phyloP scores from a whole-genome alignment of 2,113 vertebrate species.

The Pteropus alecto region DNA sequence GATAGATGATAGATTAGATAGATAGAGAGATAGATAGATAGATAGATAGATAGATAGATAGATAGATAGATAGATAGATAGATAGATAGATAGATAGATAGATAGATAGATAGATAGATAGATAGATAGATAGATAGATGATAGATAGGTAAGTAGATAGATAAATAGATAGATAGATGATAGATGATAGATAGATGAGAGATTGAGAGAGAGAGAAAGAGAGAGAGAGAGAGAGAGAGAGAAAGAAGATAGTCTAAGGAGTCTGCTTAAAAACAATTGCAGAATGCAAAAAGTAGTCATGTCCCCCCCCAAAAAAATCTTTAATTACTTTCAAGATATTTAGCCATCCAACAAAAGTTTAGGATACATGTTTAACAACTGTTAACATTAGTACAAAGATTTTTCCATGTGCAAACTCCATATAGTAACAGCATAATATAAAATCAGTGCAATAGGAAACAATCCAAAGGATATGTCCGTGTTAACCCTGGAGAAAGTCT shows the following conservation, averaged over 20 bases:
- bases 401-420: background rate
- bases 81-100: too few relatives aligned
- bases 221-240: too few relatives aligned
- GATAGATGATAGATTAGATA: background rate
- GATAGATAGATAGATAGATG: too few relatives aligned
- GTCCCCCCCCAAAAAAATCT: background rate
- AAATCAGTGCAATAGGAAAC: background rate
- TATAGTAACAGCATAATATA: background rate
- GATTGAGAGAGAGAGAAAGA: too few relatives aligned
- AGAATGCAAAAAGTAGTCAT: background rate
- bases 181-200: too few relatives aligned
- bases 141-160: too few relatives aligned
- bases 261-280: background rate
- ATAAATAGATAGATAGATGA: background rate
- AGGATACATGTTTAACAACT: background rate
- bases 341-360: background rate
- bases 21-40: background rate
- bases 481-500: slow-evolving; percentile 36
- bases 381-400: background rate
- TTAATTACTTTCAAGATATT: background rate
- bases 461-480: slow-evolving; percentile 23
- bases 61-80: background rate
- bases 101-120: background rate
- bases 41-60: too few relatives aligned
- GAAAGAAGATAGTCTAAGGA: background rate